Percentiles rank a stretch among this genome's conserved stretches.
Evolutionary conservation across 1,140 invertebrate genomes (phyloP).

Genomic region (Hydropsyche tenuis): DNA sequence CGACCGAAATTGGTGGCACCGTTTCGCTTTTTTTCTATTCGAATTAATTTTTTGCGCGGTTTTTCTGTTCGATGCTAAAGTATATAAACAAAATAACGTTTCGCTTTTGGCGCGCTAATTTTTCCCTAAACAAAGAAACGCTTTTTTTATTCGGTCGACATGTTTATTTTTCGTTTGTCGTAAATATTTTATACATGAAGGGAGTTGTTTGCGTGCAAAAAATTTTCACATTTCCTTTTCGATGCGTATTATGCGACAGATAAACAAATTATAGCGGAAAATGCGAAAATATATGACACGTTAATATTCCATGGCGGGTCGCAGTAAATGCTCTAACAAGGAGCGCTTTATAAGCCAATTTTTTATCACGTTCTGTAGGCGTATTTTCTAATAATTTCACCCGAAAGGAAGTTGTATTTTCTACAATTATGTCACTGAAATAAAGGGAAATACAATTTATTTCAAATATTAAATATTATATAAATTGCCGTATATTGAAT

Average conservation of each 20-base stretch:
- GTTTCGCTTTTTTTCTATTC: not conserved
- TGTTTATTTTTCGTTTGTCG: conserved; percentile 10
- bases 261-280: conserved; percentile 23
- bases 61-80: too few relatives aligned
- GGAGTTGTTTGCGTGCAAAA: not conserved
- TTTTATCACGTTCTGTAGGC: too few relatives aligned
- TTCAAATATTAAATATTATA: too few relatives aligned
- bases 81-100: not conserved
- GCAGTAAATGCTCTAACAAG: not conserved
- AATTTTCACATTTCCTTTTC: conserved; percentile 16
- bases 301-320: not conserved
- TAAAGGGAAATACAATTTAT: too few relatives aligned
- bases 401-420: too few relatives aligned
- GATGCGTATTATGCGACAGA: conserved; percentile 6
- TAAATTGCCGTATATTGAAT: too few relatives aligned
- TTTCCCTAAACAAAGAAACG: not conserved
- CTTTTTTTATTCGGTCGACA: not conserved
- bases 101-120: not conserved
- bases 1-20: not conserved
- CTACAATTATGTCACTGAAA: too few relatives aligned
- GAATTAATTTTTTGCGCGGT: too few relatives aligned
- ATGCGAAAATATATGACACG: conserved; percentile 6
- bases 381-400: not conserved
- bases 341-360: not conserved
- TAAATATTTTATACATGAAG: conserved; percentile 7